Evolutionary conservation across 2,888 invertebrate species (phyloP), one percentile per base, ranked within the genome.

Genomic region (Nebria salina): DNA sequence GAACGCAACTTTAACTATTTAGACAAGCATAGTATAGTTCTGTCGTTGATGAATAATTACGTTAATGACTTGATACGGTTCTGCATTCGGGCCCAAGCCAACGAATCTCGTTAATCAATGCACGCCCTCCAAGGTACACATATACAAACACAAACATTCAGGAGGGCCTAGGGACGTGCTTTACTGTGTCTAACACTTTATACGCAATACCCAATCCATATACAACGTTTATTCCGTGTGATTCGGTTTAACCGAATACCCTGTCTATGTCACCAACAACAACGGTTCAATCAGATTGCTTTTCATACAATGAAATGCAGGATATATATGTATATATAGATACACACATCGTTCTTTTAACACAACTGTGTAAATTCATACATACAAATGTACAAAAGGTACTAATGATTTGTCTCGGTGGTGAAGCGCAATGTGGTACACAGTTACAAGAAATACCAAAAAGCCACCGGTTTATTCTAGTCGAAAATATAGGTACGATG

Each of bases 51-150:
- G 34, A 34, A 34, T 34, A 34, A 34, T 34, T 34, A 4, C 34
- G 34, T 34, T 4, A 54, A 11, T 20, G 20, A 20, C 20, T 20
- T 20, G 20, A 20, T 54, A 54, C 54, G 8, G 54, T 8, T 13
- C 13, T 54, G 54, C 13, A 54, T 54, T 54, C 8, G 54, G 13
- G 54, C 13, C 54, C 11, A 8, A 54, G 7, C 54, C 13, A 8
- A 54, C 54, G 68, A 70, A 20, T 54, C 72, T 72, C 77, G 72
- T 77, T 77, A 77, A 77, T 77, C 77, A 77, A 77, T 77, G 77
- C 70, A 77, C 77, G 77, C 72, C 72, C 77, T 54, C 43, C 70
- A 70, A 77, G 77, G 54, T 77, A 70, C 70, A 77, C 72, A 77
- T 20, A 20, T 20, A 20, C 70, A 77, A 70, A 77, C 77, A 72